Conservation (phyloP, 2,888 invertebrate genomes). For the Latrodectus elegans region DNA sequence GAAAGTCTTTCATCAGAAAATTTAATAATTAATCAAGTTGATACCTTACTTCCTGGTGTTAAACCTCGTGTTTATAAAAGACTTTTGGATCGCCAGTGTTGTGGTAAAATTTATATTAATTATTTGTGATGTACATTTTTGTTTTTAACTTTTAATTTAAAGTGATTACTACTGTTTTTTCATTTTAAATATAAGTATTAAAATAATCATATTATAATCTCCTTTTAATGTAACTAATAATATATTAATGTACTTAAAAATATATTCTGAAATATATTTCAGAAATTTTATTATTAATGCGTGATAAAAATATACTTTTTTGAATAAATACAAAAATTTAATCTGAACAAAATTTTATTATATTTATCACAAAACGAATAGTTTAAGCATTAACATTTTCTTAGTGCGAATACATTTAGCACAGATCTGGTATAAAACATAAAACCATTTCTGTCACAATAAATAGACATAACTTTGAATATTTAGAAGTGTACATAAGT, state of each 20-base stretch:
- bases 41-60: conserved; percentile 82
- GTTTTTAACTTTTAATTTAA: neutral
- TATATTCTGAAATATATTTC: no score
- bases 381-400: conserved; percentile 4
- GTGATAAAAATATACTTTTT: neutral
- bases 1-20: conserved; percentile 74
- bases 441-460: conserved; percentile 48
- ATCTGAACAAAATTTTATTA: conserved; percentile 33
- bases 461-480: conserved; percentile 57
- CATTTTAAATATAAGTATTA: neutral
- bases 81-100: conserved; percentile 83
- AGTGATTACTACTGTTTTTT: neutral
- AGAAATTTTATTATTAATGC: no score
- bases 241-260: neutral
- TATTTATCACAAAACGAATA: neutral
- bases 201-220: no score
- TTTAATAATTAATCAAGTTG: conserved; percentile 77
- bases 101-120: conserved; percentile 80
- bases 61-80: conserved; percentile 83
- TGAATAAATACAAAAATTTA: neutral
- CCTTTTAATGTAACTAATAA: neutral
- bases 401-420: conserved; percentile 40
- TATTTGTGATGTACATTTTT: conserved; percentile 21
- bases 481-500: conserved; percentile 49
- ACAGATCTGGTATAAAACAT: conserved; percentile 61